Base-by-base conservation (phyloP, 2,888 invertebrate genomes). In the Falcaria lacertinaria region DNA sequence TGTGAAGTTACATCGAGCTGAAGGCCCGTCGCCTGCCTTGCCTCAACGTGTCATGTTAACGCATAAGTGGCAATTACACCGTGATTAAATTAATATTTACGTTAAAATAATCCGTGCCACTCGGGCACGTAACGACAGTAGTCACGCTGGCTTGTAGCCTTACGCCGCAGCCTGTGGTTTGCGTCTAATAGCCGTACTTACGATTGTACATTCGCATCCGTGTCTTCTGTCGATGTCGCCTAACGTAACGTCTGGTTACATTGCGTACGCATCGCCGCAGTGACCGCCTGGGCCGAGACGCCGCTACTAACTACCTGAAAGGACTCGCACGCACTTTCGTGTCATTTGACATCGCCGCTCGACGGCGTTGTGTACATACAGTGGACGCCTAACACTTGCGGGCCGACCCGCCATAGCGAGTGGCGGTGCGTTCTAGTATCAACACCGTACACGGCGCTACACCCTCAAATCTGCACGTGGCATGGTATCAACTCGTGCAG, bases 231-330 rank as follows among this genome's bases (percentile, higher is more conserved):
- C 66, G 74, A 47, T 53, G 80, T 60, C 80, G 82, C 81, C 79
- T 82, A 83, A 81, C 74, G 70, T 66, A 57, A 57, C 58, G 65
- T 66, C 65, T 60, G 57, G 58, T 73, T 60, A 73, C 73, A 73
- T 74, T 70, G 76, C 66, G 64, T 71, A 76, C 67, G 74, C 66
- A 72, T 69, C 76, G 73, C 70, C 70, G 80, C 66, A 64, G 66
- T 57, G 59, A 66, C n/a, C 64, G 62, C 64, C 57, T 67, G 66
- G 64, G 64, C 61, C 73, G 65, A 60, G 59, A 47, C 52, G 74
- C 80, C 80, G 83, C 79, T 69, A 69, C 67, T 76, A 76, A 79
- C 80, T 79, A 74, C 76, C 82, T 80, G 84, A 80, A 81, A 81
- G 74, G 70, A 79, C 83, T 82, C 75, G 79, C 77, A 78, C 83